These are phyloP conservation scores for Euura lappo DNA, from an alignment of 1,140 invertebrate species.

Conservation along the genomic window DNA sequence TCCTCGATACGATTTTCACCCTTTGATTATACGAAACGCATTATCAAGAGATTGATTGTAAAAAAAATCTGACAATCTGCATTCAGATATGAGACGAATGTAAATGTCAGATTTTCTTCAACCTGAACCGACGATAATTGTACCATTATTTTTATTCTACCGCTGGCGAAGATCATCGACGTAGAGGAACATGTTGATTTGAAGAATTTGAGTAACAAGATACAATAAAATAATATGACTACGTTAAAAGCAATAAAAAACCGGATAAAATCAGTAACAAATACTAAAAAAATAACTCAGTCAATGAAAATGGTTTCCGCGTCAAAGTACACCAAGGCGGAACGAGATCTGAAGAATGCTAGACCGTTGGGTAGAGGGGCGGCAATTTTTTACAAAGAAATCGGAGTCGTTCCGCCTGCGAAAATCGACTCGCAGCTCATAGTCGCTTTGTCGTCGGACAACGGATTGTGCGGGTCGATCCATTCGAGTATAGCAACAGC, in stretches of 20 bases:
- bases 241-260: constrained; percentile 92
- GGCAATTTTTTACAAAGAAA: constrained; percentile 81
- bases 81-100: neutral
- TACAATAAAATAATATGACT: constrained; percentile 75
- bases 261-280: constrained; percentile 94
- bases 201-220: no score
- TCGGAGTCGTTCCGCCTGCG: constrained; percentile 71
- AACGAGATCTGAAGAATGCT: constrained; percentile 87
- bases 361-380: constrained; percentile 86
- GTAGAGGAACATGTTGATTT: no score
- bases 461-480: constrained; percentile 90
- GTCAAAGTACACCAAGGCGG: constrained; percentile 85
- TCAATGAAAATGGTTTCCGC: constrained; percentile 99
- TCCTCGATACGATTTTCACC: neutral
- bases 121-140: neutral
- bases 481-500: constrained; percentile 86
- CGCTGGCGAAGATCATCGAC: no score
- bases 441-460: constrained; percentile 90
- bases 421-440: constrained; percentile 76
- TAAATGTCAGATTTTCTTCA: neutral
- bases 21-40: no score
- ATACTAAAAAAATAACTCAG: constrained; percentile 98
- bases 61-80: neutral
- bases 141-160: neutral
- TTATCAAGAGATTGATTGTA: no score